These are phyloP conservation scores for Taxidea taxus DNA, from an alignment of 2,113 vertebrate species.

Conservation along the genomic window DNA sequence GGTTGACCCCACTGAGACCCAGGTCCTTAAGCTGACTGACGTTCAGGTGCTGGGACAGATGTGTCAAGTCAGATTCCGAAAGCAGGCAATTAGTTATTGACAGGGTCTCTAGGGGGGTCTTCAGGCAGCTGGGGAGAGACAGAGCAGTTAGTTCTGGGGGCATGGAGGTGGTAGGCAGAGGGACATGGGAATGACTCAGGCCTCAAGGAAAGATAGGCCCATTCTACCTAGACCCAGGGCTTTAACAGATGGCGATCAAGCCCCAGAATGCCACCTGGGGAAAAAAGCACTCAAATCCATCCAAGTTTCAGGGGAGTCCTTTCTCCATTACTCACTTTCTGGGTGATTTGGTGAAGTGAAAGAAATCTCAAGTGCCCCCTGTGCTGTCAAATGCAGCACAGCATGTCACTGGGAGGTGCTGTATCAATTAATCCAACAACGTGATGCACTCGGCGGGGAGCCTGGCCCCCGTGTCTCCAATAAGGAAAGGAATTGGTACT, in stretches of 20 bases:
- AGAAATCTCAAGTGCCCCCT: not conserved
- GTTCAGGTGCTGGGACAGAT: not conserved
- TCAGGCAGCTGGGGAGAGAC: conserved; percentile 9
- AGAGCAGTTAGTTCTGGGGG: not conserved
- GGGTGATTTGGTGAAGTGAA: not conserved
- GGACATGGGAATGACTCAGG: too few relatives aligned
- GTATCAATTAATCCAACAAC: not conserved
- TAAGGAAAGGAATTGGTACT: not conserved
- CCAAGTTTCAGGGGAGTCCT: too few relatives aligned
- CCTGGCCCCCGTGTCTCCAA: not conserved
- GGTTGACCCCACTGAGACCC: not conserved
- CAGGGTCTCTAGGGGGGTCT: not conserved
- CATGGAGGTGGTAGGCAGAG: accelerated
- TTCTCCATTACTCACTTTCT: not conserved
- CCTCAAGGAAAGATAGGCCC: not conserved
- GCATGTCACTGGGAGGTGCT: too few relatives aligned
- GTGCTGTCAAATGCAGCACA: not conserved
- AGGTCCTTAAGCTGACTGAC: conserved; percentile 29
- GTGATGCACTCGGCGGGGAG: not conserved
- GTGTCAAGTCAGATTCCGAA: not conserved
- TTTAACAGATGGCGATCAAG: not conserved
- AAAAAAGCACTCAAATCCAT: not conserved
- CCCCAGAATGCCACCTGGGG: not conserved
- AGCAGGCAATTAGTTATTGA: conserved; percentile 15
- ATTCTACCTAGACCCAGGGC: not conserved